Base-by-base conservation (phyloP, 2,113 vertebrate species). In the Nibea albiflora region DNA sequence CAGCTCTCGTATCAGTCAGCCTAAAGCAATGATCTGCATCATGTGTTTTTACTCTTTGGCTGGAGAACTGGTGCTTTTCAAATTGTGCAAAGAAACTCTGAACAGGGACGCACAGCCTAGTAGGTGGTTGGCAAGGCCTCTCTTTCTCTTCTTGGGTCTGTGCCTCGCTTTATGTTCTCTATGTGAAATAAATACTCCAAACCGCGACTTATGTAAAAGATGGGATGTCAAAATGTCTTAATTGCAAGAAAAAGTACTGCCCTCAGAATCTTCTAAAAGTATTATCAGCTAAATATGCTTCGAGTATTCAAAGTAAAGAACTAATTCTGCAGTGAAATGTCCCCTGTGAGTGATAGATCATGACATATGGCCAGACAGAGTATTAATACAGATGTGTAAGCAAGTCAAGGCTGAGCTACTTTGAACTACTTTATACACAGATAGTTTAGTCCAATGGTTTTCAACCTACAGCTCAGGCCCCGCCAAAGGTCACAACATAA, bases 41-140 rank as follows among this genome's bases (percentile, higher is more conserved):
- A 57, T 77, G 62, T 63, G 80, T 80, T 78, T 88, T 75, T 83
- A 79, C 73, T 71, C 58, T 82, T 47, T 88, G 84, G 72, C 63
- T 66, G 35, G 2, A 58, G 75, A 69, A 58, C 22, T 35, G 28
- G n/a, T 53, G 65, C 81, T 72, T 74, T 73, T 69, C 28, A 79
- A 69, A 84, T 20, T 68, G 58, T 49, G 52, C 60, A 56, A 53
- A 79, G 39, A 79, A 83, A 31, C n/a, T 64, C 28, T 5, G 4
- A 72, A 52, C 64, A 19, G 56, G 68, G 52, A 71, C 44, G 68
- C 44, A 42, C 49, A 69, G 26, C 54, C 15, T n/a, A 20, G 62
- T 67, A 42, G 70, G 62, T 47, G 63, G 62, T 66, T 63, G 66
- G 69, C 62, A 39, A 35, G 22, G 11, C 35, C 14, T 50, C 20